phyloP scores from a whole-genome alignment of 2,797 vertebrate genomes.

The Gambusia yucatana region DNA sequence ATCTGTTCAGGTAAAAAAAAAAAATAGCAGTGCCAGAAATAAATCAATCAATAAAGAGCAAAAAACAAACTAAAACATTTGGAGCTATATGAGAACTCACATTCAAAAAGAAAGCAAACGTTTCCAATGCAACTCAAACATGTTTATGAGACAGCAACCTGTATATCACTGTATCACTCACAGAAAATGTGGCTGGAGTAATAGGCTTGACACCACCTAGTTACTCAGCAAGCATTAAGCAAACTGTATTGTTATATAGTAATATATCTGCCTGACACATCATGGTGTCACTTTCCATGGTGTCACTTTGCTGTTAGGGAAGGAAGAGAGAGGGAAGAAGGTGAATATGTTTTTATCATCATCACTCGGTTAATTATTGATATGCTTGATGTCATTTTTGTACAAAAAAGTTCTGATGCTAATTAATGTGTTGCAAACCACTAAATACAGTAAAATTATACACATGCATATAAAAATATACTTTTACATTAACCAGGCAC shows the following conservation, averaged over 20 bases:
- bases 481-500: background rate
- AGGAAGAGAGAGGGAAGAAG: background rate
- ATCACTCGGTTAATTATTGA: background rate
- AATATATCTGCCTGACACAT: background rate
- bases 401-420: background rate
- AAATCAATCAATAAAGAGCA: background rate
- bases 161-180: background rate
- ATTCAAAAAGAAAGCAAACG: background rate
- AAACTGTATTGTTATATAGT: background rate
- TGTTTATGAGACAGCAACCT: background rate
- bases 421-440: background rate
- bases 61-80: background rate
- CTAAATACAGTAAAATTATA: background rate
- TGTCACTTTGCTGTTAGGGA: background rate
- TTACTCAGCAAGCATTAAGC: background rate
- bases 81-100: no score
- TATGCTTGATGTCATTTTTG: background rate
- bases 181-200: background rate
- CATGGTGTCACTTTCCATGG: conserved; percentile 1
- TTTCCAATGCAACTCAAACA: background rate
- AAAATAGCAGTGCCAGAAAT: background rate
- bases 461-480: background rate
- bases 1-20: background rate
- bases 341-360: background rate
- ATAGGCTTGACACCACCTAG: background rate